Percentiles rank a stretch among this genome's conserved stretches.
These are phyloP conservation scores for Aphaenogaster ashmeadi DNA, from an alignment of 1,140 invertebrate genomes.

Conservation along the genomic window DNA sequence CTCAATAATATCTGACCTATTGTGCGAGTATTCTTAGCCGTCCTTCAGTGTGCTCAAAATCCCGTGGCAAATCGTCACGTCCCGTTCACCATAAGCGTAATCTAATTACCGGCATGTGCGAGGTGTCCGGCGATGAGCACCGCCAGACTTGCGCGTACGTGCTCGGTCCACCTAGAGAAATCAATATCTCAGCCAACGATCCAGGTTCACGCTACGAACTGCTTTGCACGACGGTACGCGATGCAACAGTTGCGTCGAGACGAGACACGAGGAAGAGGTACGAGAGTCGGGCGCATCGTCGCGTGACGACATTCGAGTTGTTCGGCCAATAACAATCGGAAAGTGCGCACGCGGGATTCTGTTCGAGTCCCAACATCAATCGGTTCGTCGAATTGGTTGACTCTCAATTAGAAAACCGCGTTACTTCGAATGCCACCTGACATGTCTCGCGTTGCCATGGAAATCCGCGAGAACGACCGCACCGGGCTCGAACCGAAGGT, in stretches of 20 bases:
- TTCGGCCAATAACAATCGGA: constrained; percentile 27
- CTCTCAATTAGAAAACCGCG: neutral
- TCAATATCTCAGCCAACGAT: constrained; percentile 80
- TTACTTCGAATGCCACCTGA: neutral
- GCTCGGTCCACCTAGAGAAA: constrained; percentile 70
- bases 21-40: constrained; percentile 39
- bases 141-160: constrained; percentile 78
- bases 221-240: constrained; percentile 70
- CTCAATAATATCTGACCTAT: constrained; percentile 42
- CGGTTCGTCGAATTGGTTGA: neutral
- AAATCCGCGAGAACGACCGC: neutral
- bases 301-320: constrained; percentile 7
- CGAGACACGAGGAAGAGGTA: constrained; percentile 37
- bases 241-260: constrained; percentile 80
- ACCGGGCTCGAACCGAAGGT: neutral
- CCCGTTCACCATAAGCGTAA: constrained; percentile 46
- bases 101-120: constrained; percentile 65
- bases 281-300: constrained; percentile 29
- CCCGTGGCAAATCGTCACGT: constrained; percentile 37
- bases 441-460: constrained; percentile 2
- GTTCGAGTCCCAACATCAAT: neutral
- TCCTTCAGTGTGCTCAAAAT: constrained; percentile 58
- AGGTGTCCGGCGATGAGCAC: constrained; percentile 43
- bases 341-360: neutral
- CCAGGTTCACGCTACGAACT: constrained; percentile 70